Base-by-base conservation (phyloP, 2,888 invertebrate species). In the Ctena decussata region DNA sequence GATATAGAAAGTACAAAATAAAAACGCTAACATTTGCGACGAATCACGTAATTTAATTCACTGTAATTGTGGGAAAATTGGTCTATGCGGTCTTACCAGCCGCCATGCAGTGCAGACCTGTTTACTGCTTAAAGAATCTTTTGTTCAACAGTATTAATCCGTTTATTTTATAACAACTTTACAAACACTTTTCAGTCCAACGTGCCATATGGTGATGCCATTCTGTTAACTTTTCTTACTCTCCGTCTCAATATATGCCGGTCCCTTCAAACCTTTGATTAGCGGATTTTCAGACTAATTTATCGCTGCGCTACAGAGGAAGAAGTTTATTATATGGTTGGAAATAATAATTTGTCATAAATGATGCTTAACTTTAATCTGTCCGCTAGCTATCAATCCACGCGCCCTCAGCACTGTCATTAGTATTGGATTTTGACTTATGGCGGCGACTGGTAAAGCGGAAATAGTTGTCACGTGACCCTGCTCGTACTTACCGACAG, bases 381-480 rank as follows among this genome's bases (percentile, higher is more conserved):
- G 60, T 60, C 60, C 60, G 60, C 60, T 60, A 60, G 60, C 27
- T 60, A 60, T 60, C 60, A 60, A 60, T 60, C 30, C 60, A 60
- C 60, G 60, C 27, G 21, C 11, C 30, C 11, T 6, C 60, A 60
- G 32, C 60, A 27, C 30, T 60, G 60, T 60, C 32, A 60, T 60
- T 60, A 60, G 21, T 60, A 30, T 60, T 60, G 27, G 32, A 60
- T 60, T 60, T 60, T 60, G 60, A 60, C 60, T 60, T 60, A 60
- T 60, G 60, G 60, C 60, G 60, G 60, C 30, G 32, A 30, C 60
- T 30, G 32, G 60, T 60, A 60, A 21, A 60, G 60, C 82, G 82
- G 82, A 82, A 82, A 82, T 82, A 72, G 73, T 46, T 37, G 65
- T 78, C 82, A 74, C 78, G 77, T 46, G 74, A 74, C 72, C 78